Conservation (phyloP, 1,140 invertebrate species). For the Macrobrachium nipponense region DNA sequence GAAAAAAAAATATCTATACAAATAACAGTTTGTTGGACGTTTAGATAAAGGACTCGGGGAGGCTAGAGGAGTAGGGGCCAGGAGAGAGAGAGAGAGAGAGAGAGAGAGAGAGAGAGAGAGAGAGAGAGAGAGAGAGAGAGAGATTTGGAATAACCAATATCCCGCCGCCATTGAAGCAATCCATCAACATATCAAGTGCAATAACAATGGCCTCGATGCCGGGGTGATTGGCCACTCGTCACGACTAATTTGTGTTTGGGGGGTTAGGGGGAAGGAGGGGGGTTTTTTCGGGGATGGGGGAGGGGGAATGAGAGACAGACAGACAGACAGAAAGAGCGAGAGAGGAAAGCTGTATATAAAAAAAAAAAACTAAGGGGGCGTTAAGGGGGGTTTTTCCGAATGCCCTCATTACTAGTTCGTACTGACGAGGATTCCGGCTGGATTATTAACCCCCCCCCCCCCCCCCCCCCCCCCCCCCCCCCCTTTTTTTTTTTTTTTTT, state of each 20-base stretch:
- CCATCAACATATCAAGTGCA: slow-evolving; percentile 41
- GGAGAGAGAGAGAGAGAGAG: no score
- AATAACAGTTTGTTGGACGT: no score
- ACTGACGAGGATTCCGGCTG: no score
- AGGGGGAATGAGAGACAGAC: background rate
- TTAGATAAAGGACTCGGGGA: background rate
- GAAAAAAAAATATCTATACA: background rate
- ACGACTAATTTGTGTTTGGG: slow-evolving; percentile 28
- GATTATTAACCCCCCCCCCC: no score
- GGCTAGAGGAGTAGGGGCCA: background rate
- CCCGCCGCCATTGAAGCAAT: slow-evolving; percentile 31
- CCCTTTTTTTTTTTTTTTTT: no score
- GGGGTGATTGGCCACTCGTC: slow-evolving; percentile 32
- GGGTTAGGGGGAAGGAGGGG: background rate
- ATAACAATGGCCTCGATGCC: slow-evolving; percentile 17
- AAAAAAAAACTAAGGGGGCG: no score
- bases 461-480: no score
- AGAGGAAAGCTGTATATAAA: background rate
- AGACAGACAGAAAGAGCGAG: background rate
- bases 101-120: no score
- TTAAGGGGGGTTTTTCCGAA: no score
- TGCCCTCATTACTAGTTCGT: no score
- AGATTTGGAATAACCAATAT: slow-evolving; percentile 4
- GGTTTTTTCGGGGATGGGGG: background rate
- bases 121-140: background rate